phyloP scores from a whole-genome alignment of 2,888 invertebrate genomes.

The Acrobasis consociella region DNA sequence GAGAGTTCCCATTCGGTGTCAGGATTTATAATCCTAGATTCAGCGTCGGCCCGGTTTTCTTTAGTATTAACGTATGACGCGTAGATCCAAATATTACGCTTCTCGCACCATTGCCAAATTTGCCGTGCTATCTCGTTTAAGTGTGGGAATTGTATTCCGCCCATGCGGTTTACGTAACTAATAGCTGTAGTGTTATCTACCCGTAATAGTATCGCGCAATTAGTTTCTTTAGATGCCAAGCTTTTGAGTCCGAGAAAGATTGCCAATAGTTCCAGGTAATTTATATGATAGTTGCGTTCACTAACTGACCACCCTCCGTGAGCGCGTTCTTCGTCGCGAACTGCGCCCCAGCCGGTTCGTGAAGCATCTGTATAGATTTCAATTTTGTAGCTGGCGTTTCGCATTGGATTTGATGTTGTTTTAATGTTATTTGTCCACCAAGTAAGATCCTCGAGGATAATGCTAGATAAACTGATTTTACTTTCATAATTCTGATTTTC shows the following conservation, averaged over 20 bases:
- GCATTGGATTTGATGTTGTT: no score
- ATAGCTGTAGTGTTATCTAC: no score
- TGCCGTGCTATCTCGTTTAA: no score
- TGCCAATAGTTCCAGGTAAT: conserved; percentile 21
- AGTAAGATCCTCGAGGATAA: conserved; percentile 21
- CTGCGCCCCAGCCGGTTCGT: no score
- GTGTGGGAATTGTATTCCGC: no score
- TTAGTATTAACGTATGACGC: conserved; percentile 46
- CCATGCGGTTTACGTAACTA: no score
- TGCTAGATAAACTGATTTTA: conserved; percentile 15
- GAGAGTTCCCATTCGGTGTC: conserved; percentile 36
- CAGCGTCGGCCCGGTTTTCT: conserved; percentile 39
- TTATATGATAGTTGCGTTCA: conserved; percentile 18
- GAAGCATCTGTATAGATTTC: no score
- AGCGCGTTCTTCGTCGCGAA: neutral
- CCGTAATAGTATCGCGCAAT: no score
- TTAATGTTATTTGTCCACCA: conserved; percentile 23
- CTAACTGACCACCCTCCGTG: conserved; percentile 19
- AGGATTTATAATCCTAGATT: conserved; percentile 33
- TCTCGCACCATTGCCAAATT: no score
- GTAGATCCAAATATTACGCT: conserved; percentile 36
- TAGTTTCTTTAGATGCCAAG: no score
- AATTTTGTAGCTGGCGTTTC: no score
- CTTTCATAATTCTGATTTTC: conserved; percentile 13
- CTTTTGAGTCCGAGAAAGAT: conserved; percentile 21